These are phyloP conservation scores for Pundamilia nyererei DNA, from an alignment of 2,113 vertebrate genomes.

Conservation along the genomic window DNA sequence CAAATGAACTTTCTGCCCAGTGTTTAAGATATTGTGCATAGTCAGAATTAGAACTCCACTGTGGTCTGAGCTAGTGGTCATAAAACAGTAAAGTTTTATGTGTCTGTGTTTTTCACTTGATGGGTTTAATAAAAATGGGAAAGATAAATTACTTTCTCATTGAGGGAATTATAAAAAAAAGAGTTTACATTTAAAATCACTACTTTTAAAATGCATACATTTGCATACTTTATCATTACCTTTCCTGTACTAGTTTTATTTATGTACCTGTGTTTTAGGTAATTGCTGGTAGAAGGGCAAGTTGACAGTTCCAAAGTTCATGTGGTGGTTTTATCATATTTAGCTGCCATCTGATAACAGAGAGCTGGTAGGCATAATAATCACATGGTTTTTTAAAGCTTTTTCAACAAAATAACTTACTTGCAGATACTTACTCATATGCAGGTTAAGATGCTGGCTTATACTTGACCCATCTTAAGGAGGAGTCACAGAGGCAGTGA, in stretches of 20 bases:
- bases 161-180: background rate
- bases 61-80: background rate
- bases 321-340: background rate
- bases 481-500: background rate
- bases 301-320: background rate
- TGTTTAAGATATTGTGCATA: background rate
- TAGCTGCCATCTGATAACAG: background rate
- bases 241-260: background rate
- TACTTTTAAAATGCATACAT: background rate
- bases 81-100: background rate
- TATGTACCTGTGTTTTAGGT: background rate
- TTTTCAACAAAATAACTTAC: background rate
- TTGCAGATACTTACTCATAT: background rate
- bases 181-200: background rate
- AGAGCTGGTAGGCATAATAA: background rate
- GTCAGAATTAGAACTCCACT: background rate
- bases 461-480: conserved; percentile 2
- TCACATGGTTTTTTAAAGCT: background rate
- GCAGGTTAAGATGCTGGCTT: background rate
- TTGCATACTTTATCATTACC: background rate
- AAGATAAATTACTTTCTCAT: background rate
- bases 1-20: background rate
- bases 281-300: background rate
- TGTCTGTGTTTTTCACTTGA: background rate
- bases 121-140: background rate